These are phyloP conservation scores for Strongylocentrotus purpuratus DNA, from an alignment of 35 echinoderm and acorn worm species.

Conservation along the genomic window DNA sequence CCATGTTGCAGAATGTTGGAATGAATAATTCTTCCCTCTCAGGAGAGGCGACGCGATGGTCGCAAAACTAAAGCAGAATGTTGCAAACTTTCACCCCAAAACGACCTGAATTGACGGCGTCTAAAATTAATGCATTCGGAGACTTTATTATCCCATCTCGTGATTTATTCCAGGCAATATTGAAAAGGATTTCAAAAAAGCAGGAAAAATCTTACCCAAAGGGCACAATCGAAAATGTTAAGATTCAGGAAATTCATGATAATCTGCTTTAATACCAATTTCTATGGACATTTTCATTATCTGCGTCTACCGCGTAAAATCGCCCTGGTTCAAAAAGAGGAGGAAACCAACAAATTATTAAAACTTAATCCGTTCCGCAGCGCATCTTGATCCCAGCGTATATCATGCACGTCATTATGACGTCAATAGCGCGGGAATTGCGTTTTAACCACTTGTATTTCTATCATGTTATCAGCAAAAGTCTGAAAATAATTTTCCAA, in stretches of 20 bases:
- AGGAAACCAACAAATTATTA: slow-evolving; percentile 3
- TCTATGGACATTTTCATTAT: not conserved
- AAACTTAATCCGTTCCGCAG: not conserved
- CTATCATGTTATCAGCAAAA: not conserved
- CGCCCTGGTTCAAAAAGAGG: not conserved
- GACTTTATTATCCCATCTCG: no score
- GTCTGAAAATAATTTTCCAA: not conserved
- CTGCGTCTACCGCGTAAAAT: not conserved
- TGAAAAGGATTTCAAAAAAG: not conserved
- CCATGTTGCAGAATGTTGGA: no score
- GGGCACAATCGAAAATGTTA: not conserved
- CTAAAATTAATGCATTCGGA: no score
- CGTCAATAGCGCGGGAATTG: not conserved
- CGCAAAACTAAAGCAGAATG: no score
- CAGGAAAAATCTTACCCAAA: not conserved
- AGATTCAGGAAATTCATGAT: not conserved
- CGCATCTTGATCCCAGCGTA: not conserved
- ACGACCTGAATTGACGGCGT: no score
- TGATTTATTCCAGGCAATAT: not conserved
- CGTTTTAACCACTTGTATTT: not conserved
- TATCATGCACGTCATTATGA: slow-evolving; percentile 12
- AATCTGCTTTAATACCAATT: not conserved
- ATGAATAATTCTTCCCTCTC: no score
- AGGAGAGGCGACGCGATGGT: no score
- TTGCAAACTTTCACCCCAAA: no score